These are phyloP conservation scores for Lasioglossum baleicum DNA, from an alignment of 1,140 invertebrate genomes.

Conservation along the genomic window DNA sequence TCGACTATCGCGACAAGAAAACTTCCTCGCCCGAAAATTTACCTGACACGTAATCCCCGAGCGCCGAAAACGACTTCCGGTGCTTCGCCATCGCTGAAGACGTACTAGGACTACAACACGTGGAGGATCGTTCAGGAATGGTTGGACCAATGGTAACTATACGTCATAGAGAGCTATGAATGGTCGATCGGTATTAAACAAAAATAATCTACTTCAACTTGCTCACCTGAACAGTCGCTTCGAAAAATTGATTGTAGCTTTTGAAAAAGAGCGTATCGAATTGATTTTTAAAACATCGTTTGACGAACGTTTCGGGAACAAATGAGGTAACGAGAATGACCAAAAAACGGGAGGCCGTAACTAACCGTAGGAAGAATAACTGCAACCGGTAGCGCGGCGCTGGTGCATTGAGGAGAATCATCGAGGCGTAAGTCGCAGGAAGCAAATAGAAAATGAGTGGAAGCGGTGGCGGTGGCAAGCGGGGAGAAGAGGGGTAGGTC, in stretches of 20 bases:
- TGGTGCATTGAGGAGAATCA: constrained; percentile 21
- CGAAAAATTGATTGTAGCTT: too few relatives aligned
- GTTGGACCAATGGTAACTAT: too few relatives aligned
- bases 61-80: not conserved
- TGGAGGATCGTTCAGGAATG: too few relatives aligned
- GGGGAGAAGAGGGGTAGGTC: constrained; percentile 54
- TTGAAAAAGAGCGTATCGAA: too few relatives aligned
- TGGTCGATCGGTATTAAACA: too few relatives aligned
- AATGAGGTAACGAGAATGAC: not conserved
- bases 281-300: too few relatives aligned
- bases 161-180: too few relatives aligned
- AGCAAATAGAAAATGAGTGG: constrained; percentile 59
- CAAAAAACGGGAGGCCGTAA: not conserved
- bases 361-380: not conserved
- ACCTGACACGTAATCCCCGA: not conserved
- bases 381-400: not conserved
- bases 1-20: not conserved
- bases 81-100: not conserved
- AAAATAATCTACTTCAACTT: too few relatives aligned
- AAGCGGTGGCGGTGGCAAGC: constrained; percentile 26
- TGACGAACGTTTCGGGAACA: not conserved
- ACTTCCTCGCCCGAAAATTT: constrained; percentile 1
- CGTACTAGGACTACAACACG: too few relatives aligned
- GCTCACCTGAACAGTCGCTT: too few relatives aligned
- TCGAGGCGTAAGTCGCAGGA: constrained; percentile 60